Percentiles rank a stretch among this genome's conserved stretches.
Evolutionary conservation across 2,113 vertebrate species (phyloP).

Genomic region (Mixornis gularis): DNA sequence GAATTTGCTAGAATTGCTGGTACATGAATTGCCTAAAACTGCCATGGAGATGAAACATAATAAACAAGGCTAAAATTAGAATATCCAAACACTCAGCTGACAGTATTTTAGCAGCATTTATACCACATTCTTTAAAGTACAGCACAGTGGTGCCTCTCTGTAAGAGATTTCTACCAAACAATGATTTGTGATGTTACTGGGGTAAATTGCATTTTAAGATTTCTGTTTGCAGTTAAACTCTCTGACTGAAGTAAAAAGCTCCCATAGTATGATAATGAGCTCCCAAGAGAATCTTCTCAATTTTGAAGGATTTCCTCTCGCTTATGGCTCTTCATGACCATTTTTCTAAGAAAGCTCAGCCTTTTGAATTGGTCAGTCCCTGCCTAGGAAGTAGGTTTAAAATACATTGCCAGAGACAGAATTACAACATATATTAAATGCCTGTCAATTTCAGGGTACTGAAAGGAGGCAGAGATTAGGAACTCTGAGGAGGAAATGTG

Average conservation of each 20-base stretch:
- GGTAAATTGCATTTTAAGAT: background rate
- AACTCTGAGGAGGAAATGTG: background rate
- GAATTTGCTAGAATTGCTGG: background rate
- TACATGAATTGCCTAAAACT: slow-evolving; percentile 29
- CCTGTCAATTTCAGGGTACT: background rate
- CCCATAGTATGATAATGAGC: background rate
- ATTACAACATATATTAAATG: background rate
- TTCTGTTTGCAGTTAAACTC: background rate
- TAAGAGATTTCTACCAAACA: slow-evolving; percentile 17
- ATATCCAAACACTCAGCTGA: slow-evolving; percentile 9
- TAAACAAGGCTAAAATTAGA: slow-evolving; percentile 53
- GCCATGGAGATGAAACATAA: slow-evolving; percentile 44
- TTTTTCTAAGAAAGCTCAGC: background rate
- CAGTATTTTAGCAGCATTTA: slow-evolving; percentile 43
- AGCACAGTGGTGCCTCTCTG: background rate
- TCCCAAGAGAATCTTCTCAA: background rate
- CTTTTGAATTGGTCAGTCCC: background rate
- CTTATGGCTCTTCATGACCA: background rate
- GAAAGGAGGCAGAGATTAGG: background rate
- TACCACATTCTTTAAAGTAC: slow-evolving; percentile 3
- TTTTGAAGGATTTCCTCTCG: background rate
- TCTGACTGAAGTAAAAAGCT: background rate
- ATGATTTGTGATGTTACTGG: background rate
- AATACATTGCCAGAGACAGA: background rate
- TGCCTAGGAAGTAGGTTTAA: background rate